Evolutionary conservation across 2,888 invertebrate species (phyloP), one percentile per base, ranked within the genome.

Genomic region (Cremastinae sp.): DNA sequence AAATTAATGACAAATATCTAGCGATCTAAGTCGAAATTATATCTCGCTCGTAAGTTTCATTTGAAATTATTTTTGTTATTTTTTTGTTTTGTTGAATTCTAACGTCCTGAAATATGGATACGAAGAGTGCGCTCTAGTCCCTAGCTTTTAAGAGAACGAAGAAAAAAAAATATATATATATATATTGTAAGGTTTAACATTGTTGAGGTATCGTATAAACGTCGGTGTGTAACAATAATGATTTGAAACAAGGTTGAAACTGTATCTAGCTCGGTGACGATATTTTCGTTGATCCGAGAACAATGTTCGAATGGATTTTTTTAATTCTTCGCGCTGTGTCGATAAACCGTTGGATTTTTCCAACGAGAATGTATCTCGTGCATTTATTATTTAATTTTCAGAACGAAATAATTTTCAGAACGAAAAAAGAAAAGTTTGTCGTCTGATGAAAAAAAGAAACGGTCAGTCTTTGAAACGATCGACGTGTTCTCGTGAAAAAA

Each of bases 41-140:
- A 22, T 43, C 28, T 47, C 38, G 41, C 49, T 66, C 12, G 59
- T 87, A 87, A 86, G 87, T 84, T 87, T 87, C 81, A 80, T 78
- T 87, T 81, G 59, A 10, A 45, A 28, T 28, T 28, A 3, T 28
- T 28, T 28, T 79, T 83, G 47, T 78, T 78, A 34, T 54, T 78
- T 81, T 85, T 85, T 82, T 22, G 77, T 86, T n/a, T n/a, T 84
- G n/a, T 28, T 20, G 70, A 82, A 77, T 84, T 85, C 78, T 53
- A 59, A 49, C 41, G 69, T 85, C 82, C 84, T 82, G 81, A 68
- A 68, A 82, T 82, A 81, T 81, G 83, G 82, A 81, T 78, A 66
- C 79, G 76, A 82, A 83, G 88, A 87, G 88, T 87, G 73, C 79
- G 81, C 78, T 87, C 89, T 89, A 89, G 89, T 89, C 89, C 78